phyloP scores from a whole-genome alignment of 1,140 invertebrate genomes.

The Venustaconcha ellipsiformis region DNA sequence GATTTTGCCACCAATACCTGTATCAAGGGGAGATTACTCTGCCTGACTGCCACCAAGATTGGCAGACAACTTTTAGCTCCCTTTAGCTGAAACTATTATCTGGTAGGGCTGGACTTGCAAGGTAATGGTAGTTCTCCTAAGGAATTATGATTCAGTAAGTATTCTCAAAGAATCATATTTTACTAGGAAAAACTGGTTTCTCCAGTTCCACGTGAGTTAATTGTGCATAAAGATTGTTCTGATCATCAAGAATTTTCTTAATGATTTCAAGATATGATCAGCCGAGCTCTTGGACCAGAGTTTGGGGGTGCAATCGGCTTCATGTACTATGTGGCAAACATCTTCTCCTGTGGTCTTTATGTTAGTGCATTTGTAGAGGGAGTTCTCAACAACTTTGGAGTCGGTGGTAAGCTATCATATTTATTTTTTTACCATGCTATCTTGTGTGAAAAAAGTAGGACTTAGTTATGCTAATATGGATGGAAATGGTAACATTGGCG shows the following conservation, averaged over 20 bases:
- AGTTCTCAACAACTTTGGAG: constrained; percentile 94
- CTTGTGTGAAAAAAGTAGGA: too few species aligned
- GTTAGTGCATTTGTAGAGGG: constrained; percentile 96
- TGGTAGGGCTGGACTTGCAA: too few species aligned
- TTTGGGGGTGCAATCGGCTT: constrained; percentile 97
- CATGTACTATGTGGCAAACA: constrained; percentile 95
- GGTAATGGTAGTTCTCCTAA: too few species aligned
- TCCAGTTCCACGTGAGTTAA: neutral
- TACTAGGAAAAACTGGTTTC: neutral
- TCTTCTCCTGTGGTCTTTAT: constrained; percentile 94
- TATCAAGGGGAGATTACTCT: too few species aligned
- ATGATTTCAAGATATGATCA: constrained; percentile 84
- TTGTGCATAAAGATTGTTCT: neutral
- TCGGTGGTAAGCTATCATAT: constrained; percentile 74
- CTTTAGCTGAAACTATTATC: too few species aligned
- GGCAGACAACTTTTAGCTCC: too few species aligned
- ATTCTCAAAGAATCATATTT: too few species aligned
- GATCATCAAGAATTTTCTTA: constrained; percentile 35
- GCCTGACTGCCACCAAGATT: too few species aligned
- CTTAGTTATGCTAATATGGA: too few species aligned
- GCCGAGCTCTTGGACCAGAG: constrained; percentile 94
- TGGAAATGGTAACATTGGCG: too few species aligned
- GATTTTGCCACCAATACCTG: too few species aligned
- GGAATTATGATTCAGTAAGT: too few species aligned
- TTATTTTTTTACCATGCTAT: constrained; percentile 6